Percentiles rank a stretch among this genome's conserved stretches.
phyloP scores from a whole-genome alignment of 2,113 vertebrate species.

The Aptenodytes patagonicus region DNA sequence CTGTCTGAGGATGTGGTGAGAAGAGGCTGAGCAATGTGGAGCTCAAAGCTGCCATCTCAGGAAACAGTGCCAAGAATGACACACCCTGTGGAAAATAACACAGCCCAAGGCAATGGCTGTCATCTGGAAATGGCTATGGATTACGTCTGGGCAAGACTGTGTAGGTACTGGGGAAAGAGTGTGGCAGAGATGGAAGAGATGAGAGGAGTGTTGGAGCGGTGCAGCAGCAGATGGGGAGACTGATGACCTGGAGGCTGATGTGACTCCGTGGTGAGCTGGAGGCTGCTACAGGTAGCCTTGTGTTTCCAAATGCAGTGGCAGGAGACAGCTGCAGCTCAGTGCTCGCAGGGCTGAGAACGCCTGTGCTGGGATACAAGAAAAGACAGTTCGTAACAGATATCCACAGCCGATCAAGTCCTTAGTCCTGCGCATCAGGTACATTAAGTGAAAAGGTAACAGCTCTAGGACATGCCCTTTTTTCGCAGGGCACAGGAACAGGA shows the following conservation, averaged over 20 bases:
- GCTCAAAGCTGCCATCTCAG: not conserved
- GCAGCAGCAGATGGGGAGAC: not conserved
- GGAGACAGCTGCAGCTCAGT: not conserved
- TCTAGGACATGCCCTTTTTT: not conserved
- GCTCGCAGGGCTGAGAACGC: not conserved
- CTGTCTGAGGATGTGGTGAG: not conserved
- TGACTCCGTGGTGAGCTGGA: not conserved
- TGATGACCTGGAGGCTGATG: not conserved
- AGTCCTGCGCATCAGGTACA: not conserved
- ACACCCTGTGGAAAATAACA: not conserved
- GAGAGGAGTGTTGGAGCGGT: accelerated
- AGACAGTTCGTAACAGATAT: not conserved
- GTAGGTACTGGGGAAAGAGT: not conserved
- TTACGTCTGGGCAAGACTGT: not conserved
- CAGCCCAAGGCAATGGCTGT: not conserved
- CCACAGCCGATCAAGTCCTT: not conserved
- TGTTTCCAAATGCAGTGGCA: not conserved
- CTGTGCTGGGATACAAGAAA: too few relatives aligned
- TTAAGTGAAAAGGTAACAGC: not conserved
- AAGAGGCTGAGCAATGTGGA: not conserved
- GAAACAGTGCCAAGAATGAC: not conserved
- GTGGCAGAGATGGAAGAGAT: not conserved
- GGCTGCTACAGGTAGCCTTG: not conserved
- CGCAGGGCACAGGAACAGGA: not conserved
- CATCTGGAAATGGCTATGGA: not conserved